Evolutionary conservation across 1,140 invertebrate genomes (phyloP).

Genomic region (Anastrepha ludens): DNA sequence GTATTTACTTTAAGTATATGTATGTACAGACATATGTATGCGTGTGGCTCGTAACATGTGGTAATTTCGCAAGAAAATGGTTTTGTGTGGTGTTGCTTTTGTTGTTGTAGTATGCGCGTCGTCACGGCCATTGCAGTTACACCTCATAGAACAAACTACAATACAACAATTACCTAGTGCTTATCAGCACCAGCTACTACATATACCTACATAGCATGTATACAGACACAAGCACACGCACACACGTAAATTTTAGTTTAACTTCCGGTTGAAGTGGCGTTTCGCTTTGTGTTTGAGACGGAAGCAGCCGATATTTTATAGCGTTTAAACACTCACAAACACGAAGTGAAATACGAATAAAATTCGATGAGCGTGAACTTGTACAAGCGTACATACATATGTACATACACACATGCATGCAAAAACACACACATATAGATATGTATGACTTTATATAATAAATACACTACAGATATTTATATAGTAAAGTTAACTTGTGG

Average conservation of each 20-base stretch:
- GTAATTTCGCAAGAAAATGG: not conserved
- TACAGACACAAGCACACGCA: not conserved
- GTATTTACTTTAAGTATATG: not conserved
- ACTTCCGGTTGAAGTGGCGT: conserved; percentile 46
- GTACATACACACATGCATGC: not conserved
- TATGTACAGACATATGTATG: too few species aligned
- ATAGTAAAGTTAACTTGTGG: not conserved
- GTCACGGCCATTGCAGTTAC: not conserved
- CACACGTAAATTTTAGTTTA: conserved; percentile 10
- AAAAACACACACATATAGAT: not conserved
- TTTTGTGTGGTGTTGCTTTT: not conserved
- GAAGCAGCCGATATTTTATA: conserved; percentile 49
- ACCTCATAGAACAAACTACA: not conserved
- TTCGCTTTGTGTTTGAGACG: conserved; percentile 37
- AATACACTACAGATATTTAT: not conserved
- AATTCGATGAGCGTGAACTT: not conserved
- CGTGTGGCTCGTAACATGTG: too few species aligned
- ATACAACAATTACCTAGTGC: not conserved
- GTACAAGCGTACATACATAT: not conserved
- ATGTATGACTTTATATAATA: not conserved
- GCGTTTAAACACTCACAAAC: conserved; percentile 40
- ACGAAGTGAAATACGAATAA: not conserved
- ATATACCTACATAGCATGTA: not conserved
- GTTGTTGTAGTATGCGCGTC: not conserved
- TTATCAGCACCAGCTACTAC: not conserved